These are phyloP conservation scores for Misgurnus anguillicaudatus DNA, from an alignment of 2,113 vertebrate genomes.

Conservation along the genomic window DNA sequence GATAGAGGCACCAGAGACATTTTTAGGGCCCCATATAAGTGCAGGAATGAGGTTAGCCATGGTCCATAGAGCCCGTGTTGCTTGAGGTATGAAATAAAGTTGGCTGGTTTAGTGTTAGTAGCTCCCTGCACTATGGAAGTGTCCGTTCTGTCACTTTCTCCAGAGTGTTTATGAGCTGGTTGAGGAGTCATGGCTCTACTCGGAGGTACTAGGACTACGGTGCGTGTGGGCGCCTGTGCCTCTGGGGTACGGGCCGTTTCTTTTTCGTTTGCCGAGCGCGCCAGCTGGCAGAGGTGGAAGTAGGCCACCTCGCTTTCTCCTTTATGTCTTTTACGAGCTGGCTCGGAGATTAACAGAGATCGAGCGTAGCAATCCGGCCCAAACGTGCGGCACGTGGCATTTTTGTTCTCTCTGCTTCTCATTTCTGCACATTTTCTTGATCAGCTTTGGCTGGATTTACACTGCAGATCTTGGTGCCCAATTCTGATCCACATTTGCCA, in stretches of 20 bases:
- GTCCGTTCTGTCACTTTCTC: conserved; percentile 19
- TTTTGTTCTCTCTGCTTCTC: not conserved
- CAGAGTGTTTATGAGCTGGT: not conserved
- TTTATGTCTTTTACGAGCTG: conserved; percentile 43
- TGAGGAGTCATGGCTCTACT: not conserved
- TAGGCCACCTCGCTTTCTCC: conserved; percentile 43
- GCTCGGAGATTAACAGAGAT: conserved; percentile 10
- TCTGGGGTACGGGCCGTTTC: conserved; percentile 20
- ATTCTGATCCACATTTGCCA: too few relatives aligned
- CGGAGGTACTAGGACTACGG: not conserved
- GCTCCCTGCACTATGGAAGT: conserved; percentile 17
- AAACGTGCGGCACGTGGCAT: not conserved
- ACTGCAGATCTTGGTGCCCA: too few relatives aligned
- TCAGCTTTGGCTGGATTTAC: not conserved
- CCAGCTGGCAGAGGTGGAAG: conserved; percentile 77
- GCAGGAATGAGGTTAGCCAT: conserved; percentile 25
- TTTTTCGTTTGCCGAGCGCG: conserved; percentile 56
- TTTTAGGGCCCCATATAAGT: conserved; percentile 23
- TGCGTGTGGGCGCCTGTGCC: conserved; percentile 15
- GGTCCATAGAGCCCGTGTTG: conserved; percentile 19
- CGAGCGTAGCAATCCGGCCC: not conserved
- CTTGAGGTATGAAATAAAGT: conserved; percentile 20
- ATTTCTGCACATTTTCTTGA: not conserved
- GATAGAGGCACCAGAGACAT: conserved; percentile 24
- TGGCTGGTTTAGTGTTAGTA: conserved; percentile 17